A percentile compares a stretch with the other conserved stretches of the same genome.
These are phyloP conservation scores for Dolichallabes microphthalmus DNA, from an alignment of 2,113 vertebrate genomes.

Conservation along the genomic window DNA sequence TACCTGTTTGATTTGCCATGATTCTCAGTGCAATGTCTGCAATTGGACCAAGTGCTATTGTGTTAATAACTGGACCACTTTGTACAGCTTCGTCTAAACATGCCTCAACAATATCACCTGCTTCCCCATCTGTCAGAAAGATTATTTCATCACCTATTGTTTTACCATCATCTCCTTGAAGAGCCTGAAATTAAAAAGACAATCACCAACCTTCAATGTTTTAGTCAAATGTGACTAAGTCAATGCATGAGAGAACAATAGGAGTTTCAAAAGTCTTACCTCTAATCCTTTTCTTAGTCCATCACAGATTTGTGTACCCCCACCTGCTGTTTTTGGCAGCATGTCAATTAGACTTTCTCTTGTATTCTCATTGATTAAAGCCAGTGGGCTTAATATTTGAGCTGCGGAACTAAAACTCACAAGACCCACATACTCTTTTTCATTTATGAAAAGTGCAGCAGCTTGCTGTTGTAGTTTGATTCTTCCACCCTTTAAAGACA, in stretches of 20 bases:
- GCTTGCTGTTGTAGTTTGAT: conserved; percentile 62
- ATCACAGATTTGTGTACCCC: not conserved
- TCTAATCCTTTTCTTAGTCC: conserved; percentile 38
- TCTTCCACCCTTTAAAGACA: conserved; percentile 32
- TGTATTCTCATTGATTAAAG: conserved; percentile 21
- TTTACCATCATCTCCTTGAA: conserved; percentile 53
- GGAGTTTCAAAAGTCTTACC: conserved; percentile 29
- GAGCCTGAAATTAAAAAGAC: conserved; percentile 56
- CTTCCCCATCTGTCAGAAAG: conserved; percentile 62
- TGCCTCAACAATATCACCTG: not conserved
- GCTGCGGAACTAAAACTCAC: conserved; percentile 14
- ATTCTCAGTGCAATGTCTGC: conserved; percentile 51
- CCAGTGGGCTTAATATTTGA: not conserved
- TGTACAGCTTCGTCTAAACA: conserved; percentile 53
- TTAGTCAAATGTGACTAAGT: no score
- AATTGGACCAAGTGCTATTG: conserved; percentile 62
- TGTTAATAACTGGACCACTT: conserved; percentile 65
- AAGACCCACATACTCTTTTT: conserved; percentile 64
- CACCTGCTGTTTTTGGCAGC: not conserved
- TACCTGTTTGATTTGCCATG: conserved; percentile 63
- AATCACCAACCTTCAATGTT: no score
- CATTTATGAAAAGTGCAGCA: conserved; percentile 66
- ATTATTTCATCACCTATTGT: conserved; percentile 65
- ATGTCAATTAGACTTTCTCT: conserved; percentile 19
- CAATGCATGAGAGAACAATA: not conserved